Base-by-base conservation (phyloP, 2,888 invertebrate species). In the Rhingia campestris region DNA sequence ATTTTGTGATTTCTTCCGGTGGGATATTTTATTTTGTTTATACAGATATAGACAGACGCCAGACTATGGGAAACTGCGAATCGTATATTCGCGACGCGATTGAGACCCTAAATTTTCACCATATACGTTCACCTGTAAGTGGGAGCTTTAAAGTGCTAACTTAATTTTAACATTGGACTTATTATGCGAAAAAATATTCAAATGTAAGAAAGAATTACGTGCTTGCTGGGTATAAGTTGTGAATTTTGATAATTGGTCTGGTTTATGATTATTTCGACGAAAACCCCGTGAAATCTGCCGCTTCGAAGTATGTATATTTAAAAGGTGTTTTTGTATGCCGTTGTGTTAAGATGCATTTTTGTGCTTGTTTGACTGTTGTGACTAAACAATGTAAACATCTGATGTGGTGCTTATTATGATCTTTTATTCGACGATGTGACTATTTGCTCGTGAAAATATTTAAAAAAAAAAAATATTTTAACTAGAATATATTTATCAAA, bases 71-170 rank as follows among this genome's bases (percentile, higher is more conserved):
- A 37, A 84, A 84, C 33, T 80, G 69, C 61, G 66, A 35, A 12
- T 74, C 74, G 6, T 80, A 75, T 30, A 80, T 84, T 54, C 80
- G 69, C 10, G 70, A 80, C 9, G 80, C 70, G 22, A 69, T 84
- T 10, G 84, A 80, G 54, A 70, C 80, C 1, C 45, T 84, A 12
- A 70, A 59, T 4, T 75, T 41, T 33, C 32, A 32, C 3, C 69
- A 69, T 1, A 53, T 64, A 56, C 41, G 30, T 58, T 54, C 43
- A 32, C 41, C 30, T 49, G 49, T 49, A 49, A 49, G 49, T 22
- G 22, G 30, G 35, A 37, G 58, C 33, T 10, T 14, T 35, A 30
- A 0, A 1, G 32, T 9, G 14, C n/a, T 35, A 45, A 10, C 2
- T 51, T 12, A 33, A 51, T 35, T 39, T 61, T 43, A 22, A 22